Base-by-base conservation (phyloP, 2,797 vertebrate genomes). In the Danio jaintianensis region DNA sequence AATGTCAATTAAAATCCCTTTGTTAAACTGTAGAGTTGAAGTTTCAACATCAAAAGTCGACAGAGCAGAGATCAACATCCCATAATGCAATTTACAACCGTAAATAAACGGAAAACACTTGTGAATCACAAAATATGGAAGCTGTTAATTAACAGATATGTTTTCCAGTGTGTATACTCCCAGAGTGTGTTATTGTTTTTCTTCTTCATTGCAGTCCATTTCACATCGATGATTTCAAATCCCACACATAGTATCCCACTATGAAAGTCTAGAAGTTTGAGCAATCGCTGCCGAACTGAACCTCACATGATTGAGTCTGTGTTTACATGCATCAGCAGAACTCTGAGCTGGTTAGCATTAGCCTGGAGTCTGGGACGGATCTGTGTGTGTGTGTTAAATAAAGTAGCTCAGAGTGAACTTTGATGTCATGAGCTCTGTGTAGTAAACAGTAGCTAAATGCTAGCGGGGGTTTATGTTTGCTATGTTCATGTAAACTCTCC, bases 401-500 rank as follows among this genome's bases (percentile, higher is more conserved):
- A 80, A 64, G 55, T 67, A 48, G 22, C 69, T 58, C 6, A 52
- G 75, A 66, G 72, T 48, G 47, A 69, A 68, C 40, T 18, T 40
- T 76, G 76, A 74, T 79, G 73, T 64, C 62, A 80, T 62, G 40
- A 3, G 6, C 40, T 64, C 6, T 47, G 45, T 82, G 59, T 66
- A 76, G 45, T 20, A 61, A 56, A 58, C 79, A 74, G 64, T 16
- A 43, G 62, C 38, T 40, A 62, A 52, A 40, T 11, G 22, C 72
- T 74, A 74, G 72, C 22, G 47, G 69, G 63, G 79, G 29, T 69
- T 74, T 82, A 79, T 61, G 55, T 69, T 68, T 77, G 67, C 56
- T 75, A 63, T 47, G 53, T 73, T 63, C 50, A 59, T 62, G 52
- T 85, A 83, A 79, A 85, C 58, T 75, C 59, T 64, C 47, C 61